Evolutionary conservation across 2,797 vertebrate genomes (phyloP), one percentile per base, ranked within the genome.

Genomic region (Amniataba percoides): DNA sequence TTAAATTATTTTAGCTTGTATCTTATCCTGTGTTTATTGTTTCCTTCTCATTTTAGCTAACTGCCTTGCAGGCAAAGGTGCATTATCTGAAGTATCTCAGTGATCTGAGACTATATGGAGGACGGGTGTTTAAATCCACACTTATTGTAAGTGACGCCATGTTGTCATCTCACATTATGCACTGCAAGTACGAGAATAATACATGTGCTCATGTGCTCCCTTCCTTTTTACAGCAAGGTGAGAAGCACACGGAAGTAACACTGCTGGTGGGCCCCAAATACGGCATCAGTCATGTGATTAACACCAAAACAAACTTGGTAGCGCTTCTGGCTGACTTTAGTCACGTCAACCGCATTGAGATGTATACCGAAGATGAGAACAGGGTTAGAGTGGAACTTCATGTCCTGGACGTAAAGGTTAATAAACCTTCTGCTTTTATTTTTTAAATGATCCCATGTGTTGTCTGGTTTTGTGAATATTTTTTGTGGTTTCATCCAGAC

Each of bases 61-160:
- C 98, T 21, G 97, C 97, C 65, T 89, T 99, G 78, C 98, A 99
- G 93, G 98, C 98, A 86, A 99, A 99, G 92, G 97, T 99, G 48
- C 97, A 99, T 94, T 99, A 99, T 93, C 95, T 99, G 79, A 99
- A 98, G 94, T 99, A 99, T 92, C 97, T 99, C 92, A 99, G 96
- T 87, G 98, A 99, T 86, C 93, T 99, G 78, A 94, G 98, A 74
- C 95, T 99, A 43, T 99, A 99, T 7, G 98, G 98, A 82, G 98
- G 98, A 56, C 96, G 97, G 53, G 98, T 99, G 75, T 99, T 99
- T 92, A 99, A 98, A 91, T 97, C 98, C 63, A 97, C 95, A 1
- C 91, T 99, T 63, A 88, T 99, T 92, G 98, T 99, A 94, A 97
- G 93, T 94, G 80, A 80, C 61, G 21, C 36, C 1, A 42, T 75